These are phyloP conservation scores for Chamaea fasciata DNA, from an alignment of 2,113 vertebrate species.

Conservation along the genomic window DNA sequence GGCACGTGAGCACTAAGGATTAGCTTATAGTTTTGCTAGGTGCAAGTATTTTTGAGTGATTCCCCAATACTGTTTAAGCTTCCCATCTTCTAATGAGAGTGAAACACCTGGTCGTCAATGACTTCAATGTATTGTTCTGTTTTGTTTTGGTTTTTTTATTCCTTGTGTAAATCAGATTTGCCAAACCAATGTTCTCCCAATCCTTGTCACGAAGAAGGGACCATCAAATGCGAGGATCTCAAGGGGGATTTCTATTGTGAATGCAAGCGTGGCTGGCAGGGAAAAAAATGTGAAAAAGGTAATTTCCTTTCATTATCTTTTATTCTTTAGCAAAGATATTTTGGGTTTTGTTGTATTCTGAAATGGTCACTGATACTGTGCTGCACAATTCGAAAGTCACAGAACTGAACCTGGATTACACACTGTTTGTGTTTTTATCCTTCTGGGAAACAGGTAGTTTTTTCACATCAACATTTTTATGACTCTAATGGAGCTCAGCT, in stretches of 20 bases:
- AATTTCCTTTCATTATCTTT: not conserved
- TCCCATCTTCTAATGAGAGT: not conserved
- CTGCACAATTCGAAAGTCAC: not conserved
- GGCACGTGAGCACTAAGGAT: not conserved
- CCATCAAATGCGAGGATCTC: slow-evolving; percentile 84
- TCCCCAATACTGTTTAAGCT: not conserved
- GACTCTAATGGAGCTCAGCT: not conserved
- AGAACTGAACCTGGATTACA: not conserved
- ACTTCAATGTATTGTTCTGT: not conserved
- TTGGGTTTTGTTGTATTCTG: not conserved
- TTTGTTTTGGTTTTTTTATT: not conserved
- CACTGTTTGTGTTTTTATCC: fast-evolving
- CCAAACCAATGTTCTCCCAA: slow-evolving; percentile 91
- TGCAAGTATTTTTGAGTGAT: not conserved
- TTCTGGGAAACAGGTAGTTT: not conserved
- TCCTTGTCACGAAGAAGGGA: slow-evolving; percentile 82
- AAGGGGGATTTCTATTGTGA: slow-evolving; percentile 89
- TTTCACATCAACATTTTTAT: not conserved
- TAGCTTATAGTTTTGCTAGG: not conserved
- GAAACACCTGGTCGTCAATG: not conserved
- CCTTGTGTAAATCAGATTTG: slow-evolving; percentile 76
- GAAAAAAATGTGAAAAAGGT: slow-evolving; percentile 86
- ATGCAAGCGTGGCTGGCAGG: slow-evolving; percentile 88
- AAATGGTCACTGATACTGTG: not conserved
- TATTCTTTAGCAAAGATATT: not conserved